phyloP scores from a whole-genome alignment of 1,140 invertebrate species.

The Zaprionus inermis region DNA sequence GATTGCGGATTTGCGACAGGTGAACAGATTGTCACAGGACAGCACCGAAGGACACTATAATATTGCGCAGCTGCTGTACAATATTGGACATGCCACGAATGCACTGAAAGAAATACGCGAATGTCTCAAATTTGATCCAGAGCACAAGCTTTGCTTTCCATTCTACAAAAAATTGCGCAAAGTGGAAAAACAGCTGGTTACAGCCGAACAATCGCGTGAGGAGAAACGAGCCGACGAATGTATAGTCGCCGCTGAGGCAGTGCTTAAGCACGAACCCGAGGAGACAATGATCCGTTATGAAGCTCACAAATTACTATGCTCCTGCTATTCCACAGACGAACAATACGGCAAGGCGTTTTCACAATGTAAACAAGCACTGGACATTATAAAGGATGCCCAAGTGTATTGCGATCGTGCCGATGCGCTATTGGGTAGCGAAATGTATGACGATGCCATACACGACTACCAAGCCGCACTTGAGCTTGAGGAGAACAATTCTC shows the following conservation, averaged over 20 bases:
- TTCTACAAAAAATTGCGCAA: slow-evolving; percentile 99
- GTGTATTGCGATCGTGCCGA: slow-evolving; percentile 96
- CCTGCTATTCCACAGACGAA: slow-evolving; percentile 89
- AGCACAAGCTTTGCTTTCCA: slow-evolving; percentile 97
- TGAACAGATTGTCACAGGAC: slow-evolving; percentile 95
- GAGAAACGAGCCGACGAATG: slow-evolving; percentile 91
- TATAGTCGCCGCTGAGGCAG: slow-evolving; percentile 89
- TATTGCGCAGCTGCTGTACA: slow-evolving; percentile 93
- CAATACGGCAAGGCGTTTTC: slow-evolving; percentile 88
- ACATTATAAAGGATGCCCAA: slow-evolving; percentile 90
- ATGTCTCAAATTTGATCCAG: slow-evolving; percentile 98
- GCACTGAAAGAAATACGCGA: slow-evolving; percentile 97
- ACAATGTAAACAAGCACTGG: slow-evolving; percentile 92
- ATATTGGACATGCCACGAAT: slow-evolving; percentile 95
- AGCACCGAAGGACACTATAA: slow-evolving; percentile 95
- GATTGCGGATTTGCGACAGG: slow-evolving; percentile 94
- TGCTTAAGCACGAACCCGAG: slow-evolving; percentile 89
- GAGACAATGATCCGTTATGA: slow-evolving; percentile 90
- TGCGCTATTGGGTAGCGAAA: slow-evolving; percentile 94
- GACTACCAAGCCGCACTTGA: slow-evolving; percentile 95
- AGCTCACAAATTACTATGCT: slow-evolving; percentile 90
- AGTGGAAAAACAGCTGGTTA: slow-evolving; percentile 93
- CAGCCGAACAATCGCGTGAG: slow-evolving; percentile 89
- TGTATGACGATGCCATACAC: slow-evolving; percentile 96
- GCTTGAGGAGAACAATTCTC: slow-evolving; percentile 91